Base-by-base conservation (phyloP, 92 coral and sea anemone species). In the Zoanthus gigantus region DNA sequence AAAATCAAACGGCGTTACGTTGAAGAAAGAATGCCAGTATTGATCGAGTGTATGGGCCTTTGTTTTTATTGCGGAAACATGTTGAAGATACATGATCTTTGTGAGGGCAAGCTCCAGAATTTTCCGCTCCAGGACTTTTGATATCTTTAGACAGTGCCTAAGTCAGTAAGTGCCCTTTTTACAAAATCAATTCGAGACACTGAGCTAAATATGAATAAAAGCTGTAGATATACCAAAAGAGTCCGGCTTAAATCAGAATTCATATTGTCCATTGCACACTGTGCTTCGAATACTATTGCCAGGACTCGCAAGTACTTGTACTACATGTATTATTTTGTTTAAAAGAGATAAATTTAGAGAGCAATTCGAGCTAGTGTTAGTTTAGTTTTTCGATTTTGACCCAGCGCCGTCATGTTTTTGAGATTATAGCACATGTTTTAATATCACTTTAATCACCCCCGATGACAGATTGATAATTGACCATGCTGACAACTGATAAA, bases 391-490 rank as follows among this genome's bases (percentile, higher is more conserved):
- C 17, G 68, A 60, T 13, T 60, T 60, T 60, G 68, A 60, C 68
- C 28, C 68, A n/a, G 68, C 12, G 1, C 71, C 2, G 71, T 6
- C 71, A 63, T 23, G 71, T 63, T 63, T 63, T 50, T 50, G 56
- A 50, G 9, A 50, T 50, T 50, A 50, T 50, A 50, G 56, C 6
- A 50, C 56, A 63, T 63, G 71, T 63, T 23, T 63, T 23, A 63
- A 63, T 63, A 16, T 0, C 71, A 63, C 28, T 63, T 16, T 69
- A 69, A 69, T 29, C 74, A 69, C 23, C 74, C 15, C 12, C 5
- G 74, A 69, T 69, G 74, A 69, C 74, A 69, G 74, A 30, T 69
- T 69, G 44, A 31, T 69, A 69, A 69, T 69, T 69, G 74, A 69
- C 74, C 44, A 45, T 69, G 28, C 16, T 69, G 74, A 69, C 74